phyloP scores from a whole-genome alignment of 2,113 vertebrate genomes.

The Nesoenas mayeri region DNA sequence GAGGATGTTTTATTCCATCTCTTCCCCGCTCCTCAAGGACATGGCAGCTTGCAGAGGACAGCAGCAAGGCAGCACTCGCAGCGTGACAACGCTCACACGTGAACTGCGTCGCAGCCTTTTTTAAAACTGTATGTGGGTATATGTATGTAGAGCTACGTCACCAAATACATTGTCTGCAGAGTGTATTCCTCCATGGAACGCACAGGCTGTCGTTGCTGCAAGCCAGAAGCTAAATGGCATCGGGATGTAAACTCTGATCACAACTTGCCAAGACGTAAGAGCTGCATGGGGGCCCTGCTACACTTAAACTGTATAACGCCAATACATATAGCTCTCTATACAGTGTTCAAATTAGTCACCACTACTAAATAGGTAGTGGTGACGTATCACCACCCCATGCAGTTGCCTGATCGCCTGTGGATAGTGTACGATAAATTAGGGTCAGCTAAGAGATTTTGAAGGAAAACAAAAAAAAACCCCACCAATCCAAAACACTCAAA shows the following conservation, averaged over 20 bases:
- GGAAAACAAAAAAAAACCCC: not conserved
- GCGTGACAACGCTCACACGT: not conserved
- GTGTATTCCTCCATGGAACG: not conserved
- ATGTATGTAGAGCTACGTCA: not conserved
- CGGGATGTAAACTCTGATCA: not conserved
- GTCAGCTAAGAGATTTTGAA: not conserved
- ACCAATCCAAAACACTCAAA: not conserved
- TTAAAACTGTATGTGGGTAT: not conserved
- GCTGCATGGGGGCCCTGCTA: not conserved
- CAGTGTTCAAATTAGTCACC: not conserved
- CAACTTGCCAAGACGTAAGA: not conserved
- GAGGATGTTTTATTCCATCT: conserved; percentile 4
- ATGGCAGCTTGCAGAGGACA: conserved; percentile 36
- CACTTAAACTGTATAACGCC: not conserved
- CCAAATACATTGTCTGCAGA: not conserved
- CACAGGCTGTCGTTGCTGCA: not conserved
- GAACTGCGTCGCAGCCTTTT: not conserved
- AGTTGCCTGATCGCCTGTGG: not conserved
- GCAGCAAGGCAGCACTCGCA: not conserved
- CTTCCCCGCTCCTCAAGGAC: conserved; percentile 29
- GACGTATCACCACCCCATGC: not conserved
- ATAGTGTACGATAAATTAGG: not conserved
- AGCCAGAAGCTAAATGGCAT: not conserved
- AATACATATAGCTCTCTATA: not conserved
- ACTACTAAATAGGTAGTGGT: not conserved